Evolutionary conservation across 1,140 invertebrate species (phyloP).

Genomic region (Drosophila kepulauana): DNA sequence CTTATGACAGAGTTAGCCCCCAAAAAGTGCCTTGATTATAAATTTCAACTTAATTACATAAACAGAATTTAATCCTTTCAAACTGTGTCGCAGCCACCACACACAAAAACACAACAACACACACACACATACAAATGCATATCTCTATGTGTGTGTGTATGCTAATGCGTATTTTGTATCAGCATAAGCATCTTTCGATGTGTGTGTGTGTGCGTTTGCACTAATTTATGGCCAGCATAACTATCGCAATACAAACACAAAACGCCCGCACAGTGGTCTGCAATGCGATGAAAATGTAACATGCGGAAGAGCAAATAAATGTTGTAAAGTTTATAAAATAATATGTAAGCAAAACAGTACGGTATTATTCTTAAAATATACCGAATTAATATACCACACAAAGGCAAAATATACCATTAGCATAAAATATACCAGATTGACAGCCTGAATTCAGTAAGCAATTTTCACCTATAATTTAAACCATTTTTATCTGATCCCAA

Average conservation of each 20-base stretch:
- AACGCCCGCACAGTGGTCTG: constrained; percentile 49
- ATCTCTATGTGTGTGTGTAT: constrained; percentile 16
- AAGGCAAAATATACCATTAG: no score
- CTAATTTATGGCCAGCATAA: constrained; percentile 80
- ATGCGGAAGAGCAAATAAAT: neutral
- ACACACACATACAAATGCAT: constrained; percentile 6
- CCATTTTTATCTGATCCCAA: no score
- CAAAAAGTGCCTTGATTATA: constrained; percentile 77
- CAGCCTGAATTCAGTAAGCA: no score
- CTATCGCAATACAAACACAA: constrained; percentile 61
- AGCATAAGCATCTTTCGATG: constrained; percentile 13
- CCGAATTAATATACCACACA: no score
- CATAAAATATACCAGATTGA: no score
- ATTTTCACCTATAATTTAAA: no score
- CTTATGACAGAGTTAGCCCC: constrained; percentile 16
- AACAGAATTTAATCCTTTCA: constrained; percentile 81
- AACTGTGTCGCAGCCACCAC: constrained; percentile 70
- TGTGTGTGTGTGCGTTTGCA: constrained; percentile 49
- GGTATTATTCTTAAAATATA: no score
- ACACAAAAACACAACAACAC: constrained; percentile 23
- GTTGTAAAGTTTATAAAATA: no score
- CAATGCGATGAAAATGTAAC: neutral
- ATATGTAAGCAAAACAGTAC: no score
- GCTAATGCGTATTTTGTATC: constrained; percentile 54
- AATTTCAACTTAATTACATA: constrained; percentile 84